Percentiles rank a stretch among this genome's conserved stretches.
Evolutionary conservation across 2,797 vertebrate species (phyloP).

Genomic region (Monodelphis domestica): DNA sequence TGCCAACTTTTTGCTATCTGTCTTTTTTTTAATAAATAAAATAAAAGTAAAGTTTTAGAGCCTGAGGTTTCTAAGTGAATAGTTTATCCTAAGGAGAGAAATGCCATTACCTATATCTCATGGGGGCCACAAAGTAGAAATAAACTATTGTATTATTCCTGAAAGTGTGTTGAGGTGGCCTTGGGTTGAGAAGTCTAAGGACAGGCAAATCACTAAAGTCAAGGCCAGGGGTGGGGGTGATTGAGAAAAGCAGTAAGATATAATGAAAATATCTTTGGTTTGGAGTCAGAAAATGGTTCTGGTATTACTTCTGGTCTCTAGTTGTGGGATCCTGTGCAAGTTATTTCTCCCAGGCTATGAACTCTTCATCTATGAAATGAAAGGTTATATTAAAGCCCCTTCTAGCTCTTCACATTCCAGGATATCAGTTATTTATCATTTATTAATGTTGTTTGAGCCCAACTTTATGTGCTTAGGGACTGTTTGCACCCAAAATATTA

Average conservation of each 20-base stretch:
- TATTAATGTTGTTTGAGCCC: not conserved
- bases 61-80: constrained; percentile 42
- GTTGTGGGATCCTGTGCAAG: not conserved
- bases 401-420: not conserved
- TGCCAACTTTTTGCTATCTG: constrained; percentile 28
- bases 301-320: too few species aligned
- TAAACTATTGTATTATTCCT: not conserved
- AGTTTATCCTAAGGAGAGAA: not conserved
- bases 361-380: not conserved
- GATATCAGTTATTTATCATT: not conserved
- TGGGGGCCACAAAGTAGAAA: not conserved
- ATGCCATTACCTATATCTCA: not conserved
- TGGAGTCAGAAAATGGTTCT: not conserved
- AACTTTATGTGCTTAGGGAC: not conserved
- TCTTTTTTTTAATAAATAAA: not conserved
- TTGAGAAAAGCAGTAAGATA: not conserved
- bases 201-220: not conserved
- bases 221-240: not conserved
- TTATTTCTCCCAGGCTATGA: not conserved
- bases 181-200: accelerated
- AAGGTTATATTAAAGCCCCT: not conserved
- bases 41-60: constrained; percentile 18
- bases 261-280: not conserved
- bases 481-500: not conserved
- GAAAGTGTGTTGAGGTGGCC: not conserved